phyloP scores from a whole-genome alignment of 2,797 vertebrate species.

The Syngnathus acus region DNA sequence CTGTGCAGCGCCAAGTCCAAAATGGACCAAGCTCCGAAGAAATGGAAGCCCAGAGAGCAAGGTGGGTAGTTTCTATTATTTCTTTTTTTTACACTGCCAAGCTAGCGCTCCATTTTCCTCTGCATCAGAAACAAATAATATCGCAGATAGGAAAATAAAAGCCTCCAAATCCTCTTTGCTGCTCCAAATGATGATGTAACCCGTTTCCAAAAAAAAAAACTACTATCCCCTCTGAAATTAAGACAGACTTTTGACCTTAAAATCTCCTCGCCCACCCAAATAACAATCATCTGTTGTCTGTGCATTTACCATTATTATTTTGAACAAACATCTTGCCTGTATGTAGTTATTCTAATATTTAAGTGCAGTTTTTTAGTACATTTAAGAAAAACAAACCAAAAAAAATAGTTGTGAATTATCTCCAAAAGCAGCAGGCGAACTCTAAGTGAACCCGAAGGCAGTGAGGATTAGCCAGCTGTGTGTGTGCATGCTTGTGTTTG shows the following conservation, averaged over 20 bases:
- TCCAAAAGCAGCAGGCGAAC: conserved; percentile 17
- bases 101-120: background rate
- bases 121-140: background rate
- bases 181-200: conserved; percentile 1
- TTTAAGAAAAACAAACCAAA: background rate
- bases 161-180: conserved; percentile 4
- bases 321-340: background rate
- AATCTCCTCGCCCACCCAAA: conserved; percentile 5
- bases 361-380: conserved; percentile 3
- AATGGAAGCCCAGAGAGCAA: conserved; percentile 88
- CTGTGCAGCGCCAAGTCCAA: conserved; percentile 89
- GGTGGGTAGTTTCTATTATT: conserved; percentile 59
- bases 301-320: no score
- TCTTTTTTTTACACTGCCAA: background rate
- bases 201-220: background rate
- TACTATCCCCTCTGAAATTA: background rate
- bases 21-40: conserved; percentile 94
- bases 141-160: background rate
- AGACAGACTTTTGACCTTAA: background rate
- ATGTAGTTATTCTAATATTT: background rate
- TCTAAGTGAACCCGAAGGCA: conserved; percentile 12
- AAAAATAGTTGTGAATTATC: conserved; percentile 5
- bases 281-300: conserved; percentile 15
- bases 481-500: background rate
- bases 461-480: conserved; percentile 13